Percentiles rank a stretch among this genome's conserved stretches.
phyloP scores from a whole-genome alignment of 2,888 invertebrate species.

The Lasioglossum oenotherae region DNA sequence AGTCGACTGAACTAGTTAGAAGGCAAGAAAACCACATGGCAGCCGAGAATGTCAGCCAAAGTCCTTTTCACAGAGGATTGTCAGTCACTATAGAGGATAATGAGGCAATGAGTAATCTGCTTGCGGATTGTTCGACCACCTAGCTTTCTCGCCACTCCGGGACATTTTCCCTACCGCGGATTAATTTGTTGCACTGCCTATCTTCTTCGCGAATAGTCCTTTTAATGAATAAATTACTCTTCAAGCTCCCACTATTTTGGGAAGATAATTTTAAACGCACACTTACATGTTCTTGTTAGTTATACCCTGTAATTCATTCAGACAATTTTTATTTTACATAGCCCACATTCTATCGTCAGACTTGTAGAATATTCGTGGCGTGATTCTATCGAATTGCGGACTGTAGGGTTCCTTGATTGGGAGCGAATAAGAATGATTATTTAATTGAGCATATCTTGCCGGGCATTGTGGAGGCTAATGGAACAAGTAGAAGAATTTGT shows the following conservation, averaged over 20 bases:
- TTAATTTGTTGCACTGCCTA: neutral
- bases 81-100: slow-evolving; percentile 33
- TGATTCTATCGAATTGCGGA: neutral
- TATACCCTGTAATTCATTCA: no score
- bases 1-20: neutral
- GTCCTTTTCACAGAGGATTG: neutral
- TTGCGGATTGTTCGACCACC: slow-evolving; percentile 27
- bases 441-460: neutral
- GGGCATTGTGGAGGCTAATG: neutral
- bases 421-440: neutral
- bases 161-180: slow-evolving; percentile 28
- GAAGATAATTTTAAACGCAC: neutral
- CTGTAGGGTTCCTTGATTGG: neutral
- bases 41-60: neutral
- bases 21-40: slow-evolving; percentile 24
- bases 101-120: slow-evolving; percentile 48
- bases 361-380: no score
- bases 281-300: neutral
- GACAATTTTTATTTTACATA: neutral
- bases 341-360: neutral
- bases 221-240: neutral
- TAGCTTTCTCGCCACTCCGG: neutral
- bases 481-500: slow-evolving; percentile 6
- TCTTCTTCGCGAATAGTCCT: neutral
- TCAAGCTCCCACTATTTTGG: neutral